Base-by-base conservation (phyloP, 2,888 invertebrate species). In the Hirtodrosophila trivittata region DNA sequence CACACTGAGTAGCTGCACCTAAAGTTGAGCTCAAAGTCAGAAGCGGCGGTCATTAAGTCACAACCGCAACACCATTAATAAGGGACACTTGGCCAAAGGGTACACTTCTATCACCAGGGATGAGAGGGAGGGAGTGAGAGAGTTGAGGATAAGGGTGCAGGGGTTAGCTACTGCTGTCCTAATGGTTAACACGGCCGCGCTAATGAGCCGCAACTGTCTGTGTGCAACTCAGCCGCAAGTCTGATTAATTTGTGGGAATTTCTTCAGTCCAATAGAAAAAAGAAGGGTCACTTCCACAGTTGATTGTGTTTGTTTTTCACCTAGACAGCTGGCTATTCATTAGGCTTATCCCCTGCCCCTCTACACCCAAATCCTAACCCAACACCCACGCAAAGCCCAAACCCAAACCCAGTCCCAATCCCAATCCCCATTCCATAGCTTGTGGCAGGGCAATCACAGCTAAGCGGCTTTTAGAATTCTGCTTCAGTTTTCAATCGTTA, bases 161-260 rank as follows among this genome's bases (percentile, higher is more conserved):
- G 25, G 25, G 21, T 10, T 33, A 13, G 4, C 12, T 18, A 6
- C 33, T 42, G 33, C 50, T 46, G 50, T 66, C 73, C 77, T 75
- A 72, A 80, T 76, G 81, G 56, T 49, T 66, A 75, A 80, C 75
- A 71, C 47, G 62, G 39, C 57, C 21, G 52, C 73, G 62, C 54
- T 80, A 80, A 80, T 80, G 80, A 80, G 84, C 66, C 86, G 57
- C 76, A 80, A 68, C 83, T 16, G 14, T 21, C 39, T 26, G n/a
- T n/a, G n/a, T n/a, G n/a, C n/a, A n/a, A n/a, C n/a, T n/a, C n/a
- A n/a, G n/a, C n/a, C n/a, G n/a, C 51, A 7, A 10, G 57, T 1
- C 62, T 83, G 86, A 83, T 86, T 78, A 86, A 78, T 86, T 68
- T 83, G 84, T 78, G 78, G 78, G 78, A 86, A 76, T 43, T 33